Conservation (phyloP, 2,888 invertebrate species). For the Tetranychus piercei region DNA sequence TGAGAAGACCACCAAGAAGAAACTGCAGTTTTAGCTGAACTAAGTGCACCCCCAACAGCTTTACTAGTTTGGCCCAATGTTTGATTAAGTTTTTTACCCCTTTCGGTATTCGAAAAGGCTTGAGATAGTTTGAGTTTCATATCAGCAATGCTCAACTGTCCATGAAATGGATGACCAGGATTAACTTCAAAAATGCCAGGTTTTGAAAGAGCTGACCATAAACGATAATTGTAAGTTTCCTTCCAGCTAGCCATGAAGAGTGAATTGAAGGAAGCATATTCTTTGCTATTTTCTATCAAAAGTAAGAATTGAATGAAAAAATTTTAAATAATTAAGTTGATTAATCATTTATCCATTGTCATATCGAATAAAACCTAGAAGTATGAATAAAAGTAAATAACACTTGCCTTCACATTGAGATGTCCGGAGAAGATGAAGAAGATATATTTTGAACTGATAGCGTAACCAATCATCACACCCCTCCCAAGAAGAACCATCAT, state of each 20-base stretch:
- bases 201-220: slow-evolving; percentile 51
- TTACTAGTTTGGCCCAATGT: slow-evolving; percentile 77
- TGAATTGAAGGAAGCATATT: slow-evolving; percentile 69
- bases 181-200: slow-evolving; percentile 43
- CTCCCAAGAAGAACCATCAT: slow-evolving; percentile 43
- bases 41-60: slow-evolving; percentile 46
- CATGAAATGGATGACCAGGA: slow-evolving; percentile 80
- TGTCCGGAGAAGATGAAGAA: slow-evolving; percentile 59
- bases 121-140: slow-evolving; percentile 64
- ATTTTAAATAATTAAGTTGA: neutral
- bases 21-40: slow-evolving; percentile 12
- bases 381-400: neutral
- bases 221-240: slow-evolving; percentile 66
- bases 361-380: neutral
- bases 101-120: slow-evolving; percentile 49
- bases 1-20: slow-evolving; percentile 12
- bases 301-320: slow-evolving; percentile 9
- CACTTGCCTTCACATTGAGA: slow-evolving; percentile 48
- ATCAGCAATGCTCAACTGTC: slow-evolving; percentile 79
- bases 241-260: slow-evolving; percentile 67
- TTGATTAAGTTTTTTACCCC: slow-evolving; percentile 76
- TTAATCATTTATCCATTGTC: neutral
- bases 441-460: slow-evolving; percentile 71
- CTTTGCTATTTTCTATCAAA: slow-evolving; percentile 38
- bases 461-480: slow-evolving; percentile 94